A percentile compares a stretch with the other conserved stretches of the same genome.
These are phyloP conservation scores for Linepithema humile DNA, from an alignment of 1,140 invertebrate species.

Conservation along the genomic window DNA sequence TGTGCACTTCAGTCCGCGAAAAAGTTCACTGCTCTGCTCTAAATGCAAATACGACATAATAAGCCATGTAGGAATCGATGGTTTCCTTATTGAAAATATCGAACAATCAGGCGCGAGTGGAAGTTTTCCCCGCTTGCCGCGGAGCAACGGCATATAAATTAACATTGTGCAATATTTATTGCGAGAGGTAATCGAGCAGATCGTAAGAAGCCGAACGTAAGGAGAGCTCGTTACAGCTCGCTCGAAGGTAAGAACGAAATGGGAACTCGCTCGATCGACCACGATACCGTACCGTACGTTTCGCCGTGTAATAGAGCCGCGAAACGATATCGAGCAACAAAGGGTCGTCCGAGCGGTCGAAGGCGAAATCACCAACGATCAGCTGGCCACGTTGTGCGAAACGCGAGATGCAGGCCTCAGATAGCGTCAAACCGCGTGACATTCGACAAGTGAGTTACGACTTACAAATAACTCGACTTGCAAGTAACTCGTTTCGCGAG, in stretches of 20 bases:
- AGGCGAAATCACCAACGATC: too few relatives aligned
- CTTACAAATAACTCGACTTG: slow-evolving; percentile 16
- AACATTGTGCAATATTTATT: slow-evolving; percentile 48
- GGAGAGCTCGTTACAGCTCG: background rate
- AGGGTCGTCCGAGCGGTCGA: background rate
- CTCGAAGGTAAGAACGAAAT: background rate
- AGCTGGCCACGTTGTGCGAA: background rate
- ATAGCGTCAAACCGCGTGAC: background rate
- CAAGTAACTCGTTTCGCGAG: background rate
- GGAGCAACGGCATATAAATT: slow-evolving; percentile 14
- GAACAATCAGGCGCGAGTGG: background rate
- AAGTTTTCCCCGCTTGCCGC: background rate
- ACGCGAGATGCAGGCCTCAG: background rate
- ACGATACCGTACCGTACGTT: background rate
- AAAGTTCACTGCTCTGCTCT: background rate
- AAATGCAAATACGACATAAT: background rate
- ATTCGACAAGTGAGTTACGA: slow-evolving; percentile 12
- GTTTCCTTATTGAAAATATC: background rate
- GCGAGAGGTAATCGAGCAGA: slow-evolving; percentile 33
- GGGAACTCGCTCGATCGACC: slow-evolving; percentile 17
- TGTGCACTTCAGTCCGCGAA: background rate
- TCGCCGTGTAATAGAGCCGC: background rate
- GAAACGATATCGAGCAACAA: background rate
- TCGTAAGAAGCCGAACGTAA: background rate
- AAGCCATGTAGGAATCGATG: background rate